Base-by-base conservation (phyloP, 2,113 vertebrate species). In the Thryonomys swinderianus region DNA sequence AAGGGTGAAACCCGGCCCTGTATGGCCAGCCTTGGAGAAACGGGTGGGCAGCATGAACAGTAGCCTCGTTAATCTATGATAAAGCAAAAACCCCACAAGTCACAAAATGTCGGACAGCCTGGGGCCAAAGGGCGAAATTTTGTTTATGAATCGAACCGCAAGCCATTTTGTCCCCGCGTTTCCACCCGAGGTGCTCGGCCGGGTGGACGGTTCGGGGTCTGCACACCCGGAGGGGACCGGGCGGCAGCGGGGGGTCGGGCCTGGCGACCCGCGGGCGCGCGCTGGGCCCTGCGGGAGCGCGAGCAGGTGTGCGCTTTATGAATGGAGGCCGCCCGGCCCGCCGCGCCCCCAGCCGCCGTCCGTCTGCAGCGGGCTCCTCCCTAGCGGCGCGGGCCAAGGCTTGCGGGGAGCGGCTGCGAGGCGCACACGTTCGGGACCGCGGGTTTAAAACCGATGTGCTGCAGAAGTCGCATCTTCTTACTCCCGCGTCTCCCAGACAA, bases 51-150 rank as follows among this genome's bases (percentile, higher is more conserved):
- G 45, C 91, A 7, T 0, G 12, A 53, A 30, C 27, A 30, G 51
- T 81, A 40, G 32, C 94, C 83, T 45, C 74, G 0, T 14, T 21
- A 57, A 8, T 67, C 11, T 53, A 0, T 2, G 91, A 82, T 3
- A 42, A 76, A 74, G 81, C 93, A 9, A 66, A 7, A 71, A 5
- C 10, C 4, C n/a, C 2, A 34, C 67, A 59, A 40, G 2, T 73
- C 96, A 10, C 96, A 96, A 95, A 94, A 98, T 96, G 97, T 95
- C 97, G 95, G 97, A 86, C 96, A 0, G 83, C n/a, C 66, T 20
- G 11, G 10, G 92, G 89, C 74, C 78, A 55, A 89, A 64, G 93
- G 71, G 32, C 32, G 95, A 90, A 88, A 95, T 79, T 83, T 73
- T 87, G 45, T 83, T 83, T 45, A 55, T 14, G 16, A 3, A 45